Base-by-base conservation (phyloP, 2,797 vertebrate species). In the Manis javanica region DNA sequence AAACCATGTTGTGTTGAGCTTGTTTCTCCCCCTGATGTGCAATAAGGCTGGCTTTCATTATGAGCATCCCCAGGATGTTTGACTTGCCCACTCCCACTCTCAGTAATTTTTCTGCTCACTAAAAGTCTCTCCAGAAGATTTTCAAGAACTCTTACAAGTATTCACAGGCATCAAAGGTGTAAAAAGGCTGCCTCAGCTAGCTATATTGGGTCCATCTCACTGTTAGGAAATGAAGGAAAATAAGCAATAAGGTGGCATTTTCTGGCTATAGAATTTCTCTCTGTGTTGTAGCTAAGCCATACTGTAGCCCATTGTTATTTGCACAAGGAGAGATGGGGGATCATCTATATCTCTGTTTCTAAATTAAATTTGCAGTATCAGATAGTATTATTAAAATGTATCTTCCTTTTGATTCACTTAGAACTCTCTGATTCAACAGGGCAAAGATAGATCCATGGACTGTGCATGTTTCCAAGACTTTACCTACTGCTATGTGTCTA, bases 11-110 rank as follows among this genome's bases (percentile, higher is more conserved):
- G 53, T 68, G 29, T 72, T 83, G 82, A 96, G 64, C 74, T 79
- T 59, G 5, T 53, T 95, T 93, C 63, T 91, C 69, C 92, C 94
- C 51, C 82, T 91, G 69, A 74, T 49, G 37, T 87, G 31, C 78
- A 53, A 14, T 24, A 72, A 4, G 9, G 7, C 29, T 64, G 68
- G 39, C 8, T 84, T 59, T 95, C 69, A 88, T 69, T 87, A 91
- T 59, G 21, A 93, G 26, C 51, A 72, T 88, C 19, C 42, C n/a
- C 64, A 57, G n/a, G n/a, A 94, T 89, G 37, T 79, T 53, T 84
- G 55, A 91, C 59, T 89, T 97, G 12, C 23, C 8, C 9, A 4
- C 37, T 88, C 61, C 14, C 31, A 64, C 12, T 31, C 4, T 5
- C 1, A 61, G 29, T 26, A 69, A 93, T 72, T 89, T 9, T 71